These are phyloP conservation scores for Samia ricini DNA, from an alignment of 1,140 invertebrate genomes.

Conservation along the genomic window DNA sequence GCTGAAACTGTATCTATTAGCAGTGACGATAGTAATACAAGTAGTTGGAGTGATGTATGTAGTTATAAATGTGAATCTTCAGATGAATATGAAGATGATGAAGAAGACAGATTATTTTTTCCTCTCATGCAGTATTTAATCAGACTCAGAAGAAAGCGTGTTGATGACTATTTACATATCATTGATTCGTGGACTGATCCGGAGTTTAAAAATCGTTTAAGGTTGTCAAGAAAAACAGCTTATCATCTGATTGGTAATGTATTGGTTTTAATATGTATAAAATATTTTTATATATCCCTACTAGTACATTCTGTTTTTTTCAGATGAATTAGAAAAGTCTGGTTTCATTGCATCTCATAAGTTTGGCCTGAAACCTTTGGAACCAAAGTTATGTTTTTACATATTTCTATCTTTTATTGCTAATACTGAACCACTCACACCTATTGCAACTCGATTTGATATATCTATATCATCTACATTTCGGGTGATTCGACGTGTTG, in stretches of 20 bases:
- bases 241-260: slow-evolving; percentile 40
- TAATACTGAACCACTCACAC: slow-evolving; percentile 48
- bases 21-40: slow-evolving; percentile 45
- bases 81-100: slow-evolving; percentile 33
- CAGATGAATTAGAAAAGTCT: slow-evolving; percentile 50
- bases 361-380: slow-evolving; percentile 54
- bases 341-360: slow-evolving; percentile 54
- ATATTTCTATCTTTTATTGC: slow-evolving; percentile 59
- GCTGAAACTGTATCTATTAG: slow-evolving; percentile 32
- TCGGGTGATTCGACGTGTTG: slow-evolving; percentile 50
- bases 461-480: slow-evolving; percentile 64
- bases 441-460: slow-evolving; percentile 56
- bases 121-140: slow-evolving; percentile 56
- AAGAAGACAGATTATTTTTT: slow-evolving; percentile 50
- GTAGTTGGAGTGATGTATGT: slow-evolving; percentile 46
- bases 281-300: slow-evolving; percentile 2
- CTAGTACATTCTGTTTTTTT: slow-evolving; percentile 25
- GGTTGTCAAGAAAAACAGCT: slow-evolving; percentile 43
- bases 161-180: slow-evolving; percentile 54
- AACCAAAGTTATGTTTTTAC: slow-evolving; percentile 55
- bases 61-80: slow-evolving; percentile 33
- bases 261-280: slow-evolving; percentile 6
- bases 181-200: slow-evolving; percentile 50
- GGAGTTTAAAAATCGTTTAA: slow-evolving; percentile 46
- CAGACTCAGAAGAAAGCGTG: slow-evolving; percentile 39